phyloP scores from a whole-genome alignment of 1,140 invertebrate species.

The Ericerus pela region DNA sequence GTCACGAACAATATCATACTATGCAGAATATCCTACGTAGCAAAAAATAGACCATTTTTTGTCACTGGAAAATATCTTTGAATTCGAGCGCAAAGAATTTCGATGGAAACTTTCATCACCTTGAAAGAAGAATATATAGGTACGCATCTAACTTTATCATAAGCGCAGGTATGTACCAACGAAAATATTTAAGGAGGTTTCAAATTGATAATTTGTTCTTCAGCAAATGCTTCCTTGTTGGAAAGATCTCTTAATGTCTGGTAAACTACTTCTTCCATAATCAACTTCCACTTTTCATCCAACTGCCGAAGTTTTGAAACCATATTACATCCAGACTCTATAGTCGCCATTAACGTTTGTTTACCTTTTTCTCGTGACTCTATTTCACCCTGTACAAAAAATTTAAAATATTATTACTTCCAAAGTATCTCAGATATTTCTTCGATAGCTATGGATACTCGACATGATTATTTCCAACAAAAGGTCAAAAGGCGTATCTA shows the following conservation, averaged over 20 bases:
- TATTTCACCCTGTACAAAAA: not conserved
- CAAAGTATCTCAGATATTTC: not conserved
- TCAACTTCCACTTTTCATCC: constrained; percentile 53
- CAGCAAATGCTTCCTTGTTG: constrained; percentile 59
- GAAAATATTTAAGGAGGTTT: not conserved
- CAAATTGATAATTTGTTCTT: constrained; percentile 31
- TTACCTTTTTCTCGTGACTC: not conserved
- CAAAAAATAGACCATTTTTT: too few species aligned
- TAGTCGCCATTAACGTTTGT: not conserved
- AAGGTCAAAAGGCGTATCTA: too few species aligned
- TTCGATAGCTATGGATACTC: too few species aligned
- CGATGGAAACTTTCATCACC: too few species aligned
- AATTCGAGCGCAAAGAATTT: too few species aligned
- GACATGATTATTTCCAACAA: too few species aligned
- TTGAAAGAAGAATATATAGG: too few species aligned
- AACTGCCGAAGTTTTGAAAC: constrained; percentile 48
- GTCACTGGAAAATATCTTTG: too few species aligned
- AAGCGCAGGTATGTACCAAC: too few species aligned
- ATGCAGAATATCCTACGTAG: too few species aligned
- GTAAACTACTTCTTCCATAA: constrained; percentile 55
- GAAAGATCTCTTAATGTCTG: constrained; percentile 60
- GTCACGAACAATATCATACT: too few species aligned
- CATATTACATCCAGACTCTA: constrained; percentile 4
- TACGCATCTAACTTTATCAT: too few species aligned
- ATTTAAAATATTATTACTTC: not conserved